phyloP scores from a whole-genome alignment of 2,797 vertebrate species.

The Poeciliopsis infans region DNA sequence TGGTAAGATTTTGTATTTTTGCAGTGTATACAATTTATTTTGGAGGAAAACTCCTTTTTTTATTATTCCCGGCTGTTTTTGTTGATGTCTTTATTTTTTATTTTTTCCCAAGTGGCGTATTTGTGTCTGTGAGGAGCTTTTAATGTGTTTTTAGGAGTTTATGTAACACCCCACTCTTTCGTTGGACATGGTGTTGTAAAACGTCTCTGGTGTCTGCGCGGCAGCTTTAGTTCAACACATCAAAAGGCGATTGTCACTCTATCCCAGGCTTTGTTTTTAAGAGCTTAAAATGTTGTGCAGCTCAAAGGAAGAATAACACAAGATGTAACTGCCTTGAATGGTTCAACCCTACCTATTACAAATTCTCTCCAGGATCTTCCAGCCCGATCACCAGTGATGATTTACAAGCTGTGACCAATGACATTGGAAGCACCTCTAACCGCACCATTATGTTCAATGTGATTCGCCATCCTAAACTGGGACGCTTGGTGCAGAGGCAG shows the following conservation, averaged over 20 bases:
- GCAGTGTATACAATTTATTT: conserved; percentile 30
- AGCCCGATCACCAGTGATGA: conserved; percentile 80
- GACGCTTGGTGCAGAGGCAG: conserved; percentile 80
- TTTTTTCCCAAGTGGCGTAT: conserved; percentile 16
- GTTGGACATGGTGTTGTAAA: conserved; percentile 48
- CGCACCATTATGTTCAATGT: conserved; percentile 84
- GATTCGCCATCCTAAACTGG: conserved; percentile 82
- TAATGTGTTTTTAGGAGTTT: conserved; percentile 58
- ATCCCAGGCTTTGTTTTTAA: conserved; percentile 44
- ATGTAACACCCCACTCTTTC: conserved; percentile 46
- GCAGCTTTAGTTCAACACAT: conserved; percentile 61
- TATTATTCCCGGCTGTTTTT: conserved; percentile 16
- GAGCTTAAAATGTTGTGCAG: conserved; percentile 45
- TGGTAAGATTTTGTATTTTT: too few species aligned
- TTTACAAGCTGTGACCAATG: conserved; percentile 88
- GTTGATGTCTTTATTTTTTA: conserved; percentile 25
- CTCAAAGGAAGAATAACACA: conserved; percentile 18
- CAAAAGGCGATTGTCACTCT: conserved; percentile 52
- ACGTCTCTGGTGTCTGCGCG: conserved; percentile 57
- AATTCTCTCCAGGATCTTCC: conserved; percentile 76
- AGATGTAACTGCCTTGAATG: conserved; percentile 18
- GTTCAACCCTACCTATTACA: background rate
- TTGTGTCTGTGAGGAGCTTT: conserved; percentile 42
- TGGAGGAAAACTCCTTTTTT: conserved; percentile 5
- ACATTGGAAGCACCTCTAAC: conserved; percentile 77